Conservation (phyloP, 2,888 invertebrate species). For the Nemoura dubitans region DNA sequence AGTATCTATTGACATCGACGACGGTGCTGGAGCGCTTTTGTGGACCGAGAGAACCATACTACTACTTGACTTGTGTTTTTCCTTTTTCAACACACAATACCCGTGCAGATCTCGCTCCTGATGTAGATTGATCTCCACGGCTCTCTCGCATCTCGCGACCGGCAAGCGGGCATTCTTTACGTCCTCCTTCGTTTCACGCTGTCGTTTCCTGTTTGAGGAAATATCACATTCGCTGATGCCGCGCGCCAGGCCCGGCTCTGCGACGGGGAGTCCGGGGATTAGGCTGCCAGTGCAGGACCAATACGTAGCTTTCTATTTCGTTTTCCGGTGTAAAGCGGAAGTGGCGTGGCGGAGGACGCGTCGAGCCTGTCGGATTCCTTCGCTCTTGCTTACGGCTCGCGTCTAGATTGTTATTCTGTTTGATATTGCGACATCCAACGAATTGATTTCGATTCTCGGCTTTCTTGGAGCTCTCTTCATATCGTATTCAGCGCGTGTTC, state of each 20-base stretch:
- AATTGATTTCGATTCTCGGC: not conserved
- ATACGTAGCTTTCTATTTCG: conserved; percentile 12
- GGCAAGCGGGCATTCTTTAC: conserved; percentile 7
- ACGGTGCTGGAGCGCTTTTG: conserved; percentile 1
- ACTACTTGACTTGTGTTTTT: conserved; percentile 17
- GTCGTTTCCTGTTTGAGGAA: conserved; percentile 21
- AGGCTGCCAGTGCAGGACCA: not conserved
- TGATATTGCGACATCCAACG: not conserved
- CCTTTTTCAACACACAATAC: not conserved
- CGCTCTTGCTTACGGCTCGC: not conserved
- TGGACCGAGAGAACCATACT: conserved; percentile 19
- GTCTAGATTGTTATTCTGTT: conserved; percentile 3
- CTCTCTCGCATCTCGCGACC: not conserved
- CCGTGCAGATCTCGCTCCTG: not conserved
- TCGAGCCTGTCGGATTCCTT: not conserved
- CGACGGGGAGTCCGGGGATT: not conserved
- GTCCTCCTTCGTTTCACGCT: conserved; percentile 2
- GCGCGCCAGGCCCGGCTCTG: not conserved
- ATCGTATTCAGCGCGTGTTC: not conserved
- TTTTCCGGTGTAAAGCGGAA: not conserved
- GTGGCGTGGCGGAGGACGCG: not conserved
- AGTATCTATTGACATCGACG: conserved; percentile 18
- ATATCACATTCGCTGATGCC: conserved; percentile 15
- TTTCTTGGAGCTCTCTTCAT: not conserved
- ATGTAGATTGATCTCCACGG: conserved; percentile 27